Base-by-base conservation (phyloP, 2,797 vertebrate species). In the Pygocentrus nattereri region DNA sequence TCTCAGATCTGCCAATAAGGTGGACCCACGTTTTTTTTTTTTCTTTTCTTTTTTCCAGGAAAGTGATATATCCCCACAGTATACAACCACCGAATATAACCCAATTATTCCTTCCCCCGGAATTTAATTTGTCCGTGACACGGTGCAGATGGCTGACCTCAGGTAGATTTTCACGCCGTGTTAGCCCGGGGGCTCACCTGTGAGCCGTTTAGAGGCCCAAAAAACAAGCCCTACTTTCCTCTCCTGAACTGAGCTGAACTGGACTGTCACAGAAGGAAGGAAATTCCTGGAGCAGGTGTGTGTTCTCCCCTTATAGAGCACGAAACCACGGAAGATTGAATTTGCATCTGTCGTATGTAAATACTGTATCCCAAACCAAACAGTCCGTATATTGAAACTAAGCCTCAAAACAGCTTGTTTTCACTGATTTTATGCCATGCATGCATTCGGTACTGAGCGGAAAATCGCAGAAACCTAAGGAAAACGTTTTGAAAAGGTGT, bases 1-100 rank as follows among this genome's bases (percentile, higher is more conserved):
- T 96, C 92, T 75, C 93, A 92, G 91, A 94, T 96, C 95, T 94
- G 89, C 93, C 94, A 95, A 92, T 94, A 94, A 93, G 88, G 93
- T 91, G 90, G 91, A 94, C 87, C 90, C 92, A 96, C 92, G 93
- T 87, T 87, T 8, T 8, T 38, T 8, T 38, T 92, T 64, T 79
- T 30, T 50, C 50, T n/a, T 3, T 56, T 23, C 56, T 5, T 54
- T 1, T 85, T 85, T 85, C 88, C 56, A 85, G 84, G 90, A 94
- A 96, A 94, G 93, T 91, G 88, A 88, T 91, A 88, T 89, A 87
- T 93, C 90, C 88, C 84, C 82, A 78, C 79, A 84, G 84, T 84
- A 84, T 88, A 86, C 87, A 85, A 86, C 87, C 85, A 87, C 16
- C 50, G 25, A 25, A 71, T 84, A 85, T 91, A 92, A 92, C 90